Evolutionary conservation across 2,797 vertebrate species (phyloP), one percentile per base, ranked within the genome.

Genomic region (Sus cebifrons): DNA sequence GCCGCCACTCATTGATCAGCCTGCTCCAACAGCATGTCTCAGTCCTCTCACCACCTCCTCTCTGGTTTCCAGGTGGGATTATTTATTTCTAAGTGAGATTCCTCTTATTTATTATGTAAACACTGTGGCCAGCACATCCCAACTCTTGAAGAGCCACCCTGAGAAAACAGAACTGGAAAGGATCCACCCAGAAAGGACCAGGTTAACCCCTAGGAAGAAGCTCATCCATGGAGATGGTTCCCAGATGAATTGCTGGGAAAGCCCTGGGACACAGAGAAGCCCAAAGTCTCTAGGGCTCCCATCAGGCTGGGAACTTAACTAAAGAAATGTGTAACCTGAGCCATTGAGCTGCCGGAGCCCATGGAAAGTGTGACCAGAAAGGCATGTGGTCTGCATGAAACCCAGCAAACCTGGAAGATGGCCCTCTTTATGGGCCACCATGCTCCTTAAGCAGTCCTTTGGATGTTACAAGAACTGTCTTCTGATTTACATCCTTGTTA

Each of bases 51-150:
- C 5, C 3, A 5, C 54, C 54, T 95, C 71, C 52, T 68, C 56
- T 85, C 75, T 71, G 44, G 40, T 54, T 79, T 67, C 91, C 68
- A 83, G 52, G 15, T 3, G 23, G 12, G 54, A 67, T 94, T 94
- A 82, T 91, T 97, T 94, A 95, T 94, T 92, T 95, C 86, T 73
- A 60, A 89, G 25, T 52, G 23, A 74, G 23, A 92, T 85, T 95
- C 62, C 29, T 91, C 56, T 95, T 92, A 87, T 97, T 89, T 93
- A 81, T 95, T 81, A 68, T 27, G 32, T 54, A 82, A 86, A 44
- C 40, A 71, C 58, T 0, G 15, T 29, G 17, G 56, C 88, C 44
- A 21, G 67, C 16, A 68, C 6, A 18, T 65, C 49, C 18, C 36
- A 81, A 40, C 75, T 68, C 74, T 86, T 75, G 10, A 27, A 56